Evolutionary conservation across 1,140 invertebrate species (phyloP).

Genomic region (Anthonomus grandis): DNA sequence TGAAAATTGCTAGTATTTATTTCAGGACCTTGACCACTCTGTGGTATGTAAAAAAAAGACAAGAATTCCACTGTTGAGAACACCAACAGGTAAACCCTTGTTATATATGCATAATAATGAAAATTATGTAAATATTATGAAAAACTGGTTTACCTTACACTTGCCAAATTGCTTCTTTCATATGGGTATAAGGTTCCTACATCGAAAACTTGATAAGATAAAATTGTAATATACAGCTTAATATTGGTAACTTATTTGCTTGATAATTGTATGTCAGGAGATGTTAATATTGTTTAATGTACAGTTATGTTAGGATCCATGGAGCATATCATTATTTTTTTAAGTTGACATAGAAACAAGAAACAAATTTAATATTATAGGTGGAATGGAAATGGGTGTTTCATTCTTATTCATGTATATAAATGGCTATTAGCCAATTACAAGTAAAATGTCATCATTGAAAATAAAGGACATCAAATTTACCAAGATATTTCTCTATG

Average conservation of each 20-base stretch:
- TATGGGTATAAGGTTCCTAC: not conserved
- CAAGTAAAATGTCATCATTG: not conserved
- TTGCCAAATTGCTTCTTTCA: slow-evolving; percentile 19
- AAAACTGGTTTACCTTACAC: slow-evolving; percentile 21
- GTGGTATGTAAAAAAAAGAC: too few relatives aligned
- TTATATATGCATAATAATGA: not conserved
- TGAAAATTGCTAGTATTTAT: too few relatives aligned
- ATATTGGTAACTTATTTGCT: not conserved
- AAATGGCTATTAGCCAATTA: too few relatives aligned
- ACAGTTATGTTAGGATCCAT: not conserved
- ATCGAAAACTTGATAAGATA: slow-evolving; percentile 25
- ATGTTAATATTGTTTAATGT: slow-evolving; percentile 2
- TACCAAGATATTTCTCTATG: too few relatives aligned
- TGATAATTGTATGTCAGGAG: not conserved
- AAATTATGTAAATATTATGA: slow-evolving; percentile 25
- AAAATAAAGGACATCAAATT: too few relatives aligned
- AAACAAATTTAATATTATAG: too few relatives aligned
- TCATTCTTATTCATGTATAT: too few relatives aligned
- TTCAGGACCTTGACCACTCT: too few relatives aligned
- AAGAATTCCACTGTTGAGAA: too few relatives aligned
- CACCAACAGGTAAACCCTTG: not conserved
- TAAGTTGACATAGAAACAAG: too few relatives aligned
- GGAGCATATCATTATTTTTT: not conserved
- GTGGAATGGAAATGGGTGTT: too few relatives aligned
- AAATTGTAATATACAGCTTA: slow-evolving; percentile 2